phyloP scores from a whole-genome alignment of 2,888 invertebrate genomes.

The Allygus modestus region DNA sequence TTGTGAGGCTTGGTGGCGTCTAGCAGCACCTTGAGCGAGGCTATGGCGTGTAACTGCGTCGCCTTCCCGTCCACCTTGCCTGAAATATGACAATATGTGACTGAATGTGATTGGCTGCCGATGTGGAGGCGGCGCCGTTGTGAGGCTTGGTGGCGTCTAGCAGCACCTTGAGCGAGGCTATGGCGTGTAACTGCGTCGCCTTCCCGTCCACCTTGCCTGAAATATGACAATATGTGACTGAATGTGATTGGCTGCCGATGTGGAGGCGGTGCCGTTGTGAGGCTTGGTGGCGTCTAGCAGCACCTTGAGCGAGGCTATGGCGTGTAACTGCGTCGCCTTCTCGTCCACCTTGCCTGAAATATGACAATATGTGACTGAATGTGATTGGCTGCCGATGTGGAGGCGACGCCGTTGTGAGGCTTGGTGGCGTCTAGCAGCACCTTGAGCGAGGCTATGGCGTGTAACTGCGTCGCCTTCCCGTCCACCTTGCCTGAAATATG shows the following conservation, averaged over 20 bases:
- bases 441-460: constrained; percentile 96
- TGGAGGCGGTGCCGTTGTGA: constrained; percentile 83
- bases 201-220: constrained; percentile 98
- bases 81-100: constrained; percentile 74
- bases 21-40: constrained; percentile 93
- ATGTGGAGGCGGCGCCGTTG: constrained; percentile 73
- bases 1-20: constrained; percentile 92
- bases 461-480: constrained; percentile 96
- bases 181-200: constrained; percentile 96
- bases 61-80: constrained; percentile 98
- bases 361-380: constrained; percentile 62
- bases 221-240: constrained; percentile 67
- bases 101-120: constrained; percentile 78
- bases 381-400: constrained; percentile 79
- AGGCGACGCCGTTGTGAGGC: constrained; percentile 77
- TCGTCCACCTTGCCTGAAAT: constrained; percentile 95
- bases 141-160: constrained; percentile 92
- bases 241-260: constrained; percentile 80
- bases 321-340: constrained; percentile 96
- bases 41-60: constrained; percentile 96
- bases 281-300: constrained; percentile 93
- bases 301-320: constrained; percentile 95
- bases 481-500: constrained; percentile 91
- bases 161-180: constrained; percentile 94
- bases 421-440: constrained; percentile 94